These are phyloP conservation scores for Apamea epomidion DNA, from an alignment of 2,888 invertebrate genomes.

Conservation along the genomic window DNA sequence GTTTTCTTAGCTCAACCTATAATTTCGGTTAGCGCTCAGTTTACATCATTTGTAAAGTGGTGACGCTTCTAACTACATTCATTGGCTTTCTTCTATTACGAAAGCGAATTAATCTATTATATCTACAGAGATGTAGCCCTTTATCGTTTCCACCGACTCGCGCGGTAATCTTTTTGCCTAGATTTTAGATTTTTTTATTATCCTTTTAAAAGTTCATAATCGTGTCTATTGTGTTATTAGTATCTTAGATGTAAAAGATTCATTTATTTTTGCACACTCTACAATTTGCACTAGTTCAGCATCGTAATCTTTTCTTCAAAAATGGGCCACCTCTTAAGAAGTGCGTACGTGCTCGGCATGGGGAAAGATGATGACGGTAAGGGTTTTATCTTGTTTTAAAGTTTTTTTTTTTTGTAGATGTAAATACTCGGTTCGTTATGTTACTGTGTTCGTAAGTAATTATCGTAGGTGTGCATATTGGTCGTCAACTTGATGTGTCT, in stretches of 20 bases:
- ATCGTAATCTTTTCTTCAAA: slow-evolving; percentile 76
- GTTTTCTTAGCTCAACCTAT: slow-evolving; percentile 79
- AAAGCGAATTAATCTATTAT: slow-evolving; percentile 73
- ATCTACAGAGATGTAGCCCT: slow-evolving; percentile 87
- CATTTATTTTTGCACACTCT: slow-evolving; percentile 73
- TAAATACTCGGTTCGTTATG: slow-evolving; percentile 1
- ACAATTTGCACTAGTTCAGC: slow-evolving; percentile 85
- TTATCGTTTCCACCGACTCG: slow-evolving; percentile 82
- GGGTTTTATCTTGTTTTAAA: slow-evolving; percentile 40
- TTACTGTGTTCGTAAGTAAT: slow-evolving; percentile 35
- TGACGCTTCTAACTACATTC: slow-evolving; percentile 82
- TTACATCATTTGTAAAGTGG: slow-evolving; percentile 84
- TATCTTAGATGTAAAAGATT: slow-evolving; percentile 70
- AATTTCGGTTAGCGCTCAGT: slow-evolving; percentile 86
- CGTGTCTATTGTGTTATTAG: slow-evolving; percentile 67
- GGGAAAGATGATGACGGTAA: slow-evolving; percentile 84
- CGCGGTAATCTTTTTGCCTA: slow-evolving; percentile 79
- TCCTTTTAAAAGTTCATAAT: slow-evolving; percentile 69
- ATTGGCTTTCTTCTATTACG: slow-evolving; percentile 77
- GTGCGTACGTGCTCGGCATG: slow-evolving; percentile 83
- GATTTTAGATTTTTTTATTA: slow-evolving; percentile 62
- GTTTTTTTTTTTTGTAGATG: neutral
- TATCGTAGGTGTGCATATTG: slow-evolving; percentile 38
- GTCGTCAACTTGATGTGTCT: slow-evolving; percentile 10
- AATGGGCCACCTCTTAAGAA: slow-evolving; percentile 87